Conservation (phyloP, 1,140 invertebrate species). For the Hycleus phaleratus region DNA sequence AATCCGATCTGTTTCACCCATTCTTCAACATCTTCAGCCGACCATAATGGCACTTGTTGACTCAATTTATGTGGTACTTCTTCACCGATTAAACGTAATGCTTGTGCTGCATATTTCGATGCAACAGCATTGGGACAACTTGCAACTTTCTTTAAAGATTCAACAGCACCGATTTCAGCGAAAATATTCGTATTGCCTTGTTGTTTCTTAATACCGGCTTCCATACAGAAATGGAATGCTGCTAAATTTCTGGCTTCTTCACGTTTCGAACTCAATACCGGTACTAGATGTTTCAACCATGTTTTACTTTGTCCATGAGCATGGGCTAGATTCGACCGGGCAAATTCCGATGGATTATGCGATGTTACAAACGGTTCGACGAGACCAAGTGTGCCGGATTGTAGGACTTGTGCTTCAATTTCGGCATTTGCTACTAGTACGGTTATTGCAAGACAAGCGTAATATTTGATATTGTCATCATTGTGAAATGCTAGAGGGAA, state of each 20-base stretch:
- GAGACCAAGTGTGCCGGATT: conserved; percentile 89
- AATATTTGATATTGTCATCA: conserved; percentile 96
- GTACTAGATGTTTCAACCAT: conserved; percentile 89
- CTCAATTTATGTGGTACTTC: conserved; percentile 95
- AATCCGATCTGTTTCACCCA: conserved; percentile 99
- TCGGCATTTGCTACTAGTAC: conserved; percentile 96
- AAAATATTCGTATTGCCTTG: conserved; percentile 94
- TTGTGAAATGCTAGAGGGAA: conserved; percentile 95
- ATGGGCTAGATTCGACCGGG: conserved; percentile 83
- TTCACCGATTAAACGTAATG: conserved; percentile 89
- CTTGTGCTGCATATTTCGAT: conserved; percentile 94
- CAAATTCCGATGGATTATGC: conserved; percentile 93
- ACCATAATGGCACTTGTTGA: conserved; percentile 97
- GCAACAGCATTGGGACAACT: conserved; percentile 97
- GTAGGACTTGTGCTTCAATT: conserved; percentile 91
- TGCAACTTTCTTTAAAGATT: conserved; percentile 91
- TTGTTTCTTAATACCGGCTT: conserved; percentile 94
- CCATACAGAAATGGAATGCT: conserved; percentile 99
- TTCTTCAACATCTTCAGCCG: conserved; percentile 88
- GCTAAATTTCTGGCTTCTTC: conserved; percentile 94
- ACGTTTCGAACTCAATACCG: conserved; percentile 90
- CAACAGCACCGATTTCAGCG: conserved; percentile 89
- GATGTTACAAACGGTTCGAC: conserved; percentile 94
- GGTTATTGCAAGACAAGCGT: conserved; percentile 95
- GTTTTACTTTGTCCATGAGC: conserved; percentile 94